Base-by-base conservation (phyloP, 1,140 invertebrate species). In the Heliconius melpomene region DNA sequence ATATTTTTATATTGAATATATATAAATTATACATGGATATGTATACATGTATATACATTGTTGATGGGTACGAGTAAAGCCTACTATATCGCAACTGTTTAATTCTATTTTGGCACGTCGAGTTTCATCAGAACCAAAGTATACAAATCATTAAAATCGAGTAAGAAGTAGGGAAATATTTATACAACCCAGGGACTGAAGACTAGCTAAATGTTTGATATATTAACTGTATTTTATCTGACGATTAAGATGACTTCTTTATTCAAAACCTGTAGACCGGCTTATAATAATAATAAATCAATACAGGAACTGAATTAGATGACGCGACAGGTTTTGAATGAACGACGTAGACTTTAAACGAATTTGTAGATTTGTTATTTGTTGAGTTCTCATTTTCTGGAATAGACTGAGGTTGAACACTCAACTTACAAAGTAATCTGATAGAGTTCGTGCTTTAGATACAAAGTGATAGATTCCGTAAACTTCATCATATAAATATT, bases 1-100 rank as follows among this genome's bases (percentile, higher is more conserved):
- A 94, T 94, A 94, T 94, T 94, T 94, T 94, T 94, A 91, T 94
- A 94, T 93, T 93, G 90, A 94, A 94, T 93, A 94, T 94, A 94
- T 94, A 94, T 94, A 93, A 93, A 93, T 93, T 94, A 94, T 94
- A 94, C 93, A 93, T 93, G 93, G 89, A 92, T 93, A 94, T 94
- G 93, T 93, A 93, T 93, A 94, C 91, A 94, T 94, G 92, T 94
- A 94, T 93, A 94, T 90, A 94, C 93, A 94, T 94, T 94, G 93
- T 94, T 94, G 92, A 92, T 93, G 92, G 91, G 93, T 92, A 93
- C 91, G 91, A 90, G 88, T 89, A 89, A 92, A 93, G 83, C 93
- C 91, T 91, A 93, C 90, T 93, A 93, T 93, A 94, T 93, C 92
- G 92, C 93, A 93, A 92, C 93, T 91, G 93, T 93, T 94, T 92